Conservation (phyloP, 2,113 vertebrate species). For the Helogale parvula region DNA sequence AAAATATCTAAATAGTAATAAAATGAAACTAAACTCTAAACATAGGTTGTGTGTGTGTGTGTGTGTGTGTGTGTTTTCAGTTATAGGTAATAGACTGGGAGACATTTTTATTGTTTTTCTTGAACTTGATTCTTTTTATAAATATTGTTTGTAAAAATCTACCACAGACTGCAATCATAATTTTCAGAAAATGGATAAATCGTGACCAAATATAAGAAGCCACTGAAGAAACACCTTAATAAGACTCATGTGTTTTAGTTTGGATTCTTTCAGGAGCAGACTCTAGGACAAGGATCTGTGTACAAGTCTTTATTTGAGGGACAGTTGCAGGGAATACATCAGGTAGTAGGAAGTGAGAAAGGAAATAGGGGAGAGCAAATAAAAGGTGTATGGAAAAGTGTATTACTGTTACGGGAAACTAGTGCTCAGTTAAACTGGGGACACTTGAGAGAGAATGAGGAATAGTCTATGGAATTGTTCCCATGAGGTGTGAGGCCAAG, state of each 20-base stretch:
- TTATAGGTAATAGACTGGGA: neutral
- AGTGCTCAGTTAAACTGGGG: neutral
- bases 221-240: neutral
- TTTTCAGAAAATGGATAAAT: neutral
- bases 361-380: neutral
- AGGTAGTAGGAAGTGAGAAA: neutral
- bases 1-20: neutral
- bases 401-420: neutral
- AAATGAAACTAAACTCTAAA: neutral
- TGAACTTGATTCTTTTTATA: neutral
- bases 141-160: neutral
- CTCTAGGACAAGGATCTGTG: neutral
- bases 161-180: neutral
- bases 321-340: neutral
- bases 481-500: neutral
- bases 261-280: neutral
- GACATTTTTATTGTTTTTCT: neutral
- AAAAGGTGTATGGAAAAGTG: neutral
- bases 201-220: neutral
- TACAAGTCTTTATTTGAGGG: neutral
- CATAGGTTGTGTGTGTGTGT: too few relatives aligned
- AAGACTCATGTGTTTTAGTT: neutral
- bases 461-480: neutral
- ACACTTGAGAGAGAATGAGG: too few relatives aligned
- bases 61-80: too few relatives aligned